These are phyloP conservation scores for Heteromurus nitidus DNA, from an alignment of 2,888 invertebrate species.

Conservation along the genomic window DNA sequence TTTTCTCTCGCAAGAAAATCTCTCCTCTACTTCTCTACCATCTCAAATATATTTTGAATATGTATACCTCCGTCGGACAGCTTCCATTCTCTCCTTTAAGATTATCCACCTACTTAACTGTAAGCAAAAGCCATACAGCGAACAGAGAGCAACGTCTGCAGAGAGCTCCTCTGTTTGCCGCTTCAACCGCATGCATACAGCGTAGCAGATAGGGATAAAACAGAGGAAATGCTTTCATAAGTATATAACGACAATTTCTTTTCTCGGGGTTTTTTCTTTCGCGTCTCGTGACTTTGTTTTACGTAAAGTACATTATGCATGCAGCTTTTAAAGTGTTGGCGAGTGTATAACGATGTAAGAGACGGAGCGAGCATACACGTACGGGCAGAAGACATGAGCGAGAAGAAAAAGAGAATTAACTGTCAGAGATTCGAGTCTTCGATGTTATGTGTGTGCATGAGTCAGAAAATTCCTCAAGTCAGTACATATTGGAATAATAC, in stretches of 20 bases:
- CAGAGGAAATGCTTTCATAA: conserved; percentile 39
- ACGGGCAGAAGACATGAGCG: neutral
- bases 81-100: too few species aligned
- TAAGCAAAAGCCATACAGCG: neutral
- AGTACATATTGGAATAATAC: neutral
- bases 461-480: conserved; percentile 23
- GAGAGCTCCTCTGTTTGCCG: neutral
- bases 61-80: too few species aligned
- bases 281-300: conserved; percentile 59
- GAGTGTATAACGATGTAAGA: too few species aligned
- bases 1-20: conserved; percentile 3
- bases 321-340: conserved; percentile 23
- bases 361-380: conserved; percentile 2
- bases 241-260: conserved; percentile 50
- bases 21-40: too few species aligned
- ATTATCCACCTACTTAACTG: too few species aligned
- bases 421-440: conserved; percentile 12
- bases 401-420: conserved; percentile 41
- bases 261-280: conserved; percentile 53
- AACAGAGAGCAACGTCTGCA: neutral
- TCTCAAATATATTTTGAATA: too few species aligned
- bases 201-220: neutral
- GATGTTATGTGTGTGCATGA: conserved; percentile 1
- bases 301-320: conserved; percentile 28
- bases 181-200: neutral